These are phyloP conservation scores for Heliocidaris tuberculata DNA, from an alignment of 35 echinoderm and acorn worm species.

Conservation along the genomic window DNA sequence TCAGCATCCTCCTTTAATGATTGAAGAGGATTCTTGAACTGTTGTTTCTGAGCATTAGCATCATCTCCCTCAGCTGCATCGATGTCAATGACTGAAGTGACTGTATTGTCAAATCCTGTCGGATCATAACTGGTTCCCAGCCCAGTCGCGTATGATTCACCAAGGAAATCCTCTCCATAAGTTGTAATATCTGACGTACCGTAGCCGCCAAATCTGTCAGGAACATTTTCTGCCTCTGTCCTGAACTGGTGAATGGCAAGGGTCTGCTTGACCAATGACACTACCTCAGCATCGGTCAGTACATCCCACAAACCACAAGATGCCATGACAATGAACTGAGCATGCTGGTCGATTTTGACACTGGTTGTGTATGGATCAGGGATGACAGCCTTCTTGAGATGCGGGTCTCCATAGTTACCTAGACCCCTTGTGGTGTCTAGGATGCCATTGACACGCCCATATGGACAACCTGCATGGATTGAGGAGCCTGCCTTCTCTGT, in stretches of 20 bases:
- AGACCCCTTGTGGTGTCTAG: conserved; percentile 91
- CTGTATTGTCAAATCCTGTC: conserved; percentile 30
- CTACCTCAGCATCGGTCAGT: conserved; percentile 68
- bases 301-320: conserved; percentile 91
- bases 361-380: conserved; percentile 84
- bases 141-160: neutral
- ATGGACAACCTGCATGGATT: conserved; percentile 61
- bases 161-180: conserved; percentile 32
- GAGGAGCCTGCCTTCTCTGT: conserved; percentile 68
- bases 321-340: conserved; percentile 92
- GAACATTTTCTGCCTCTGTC: neutral
- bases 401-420: conserved; percentile 94
- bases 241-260: conserved; percentile 23
- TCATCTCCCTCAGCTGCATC: conserved; percentile 35
- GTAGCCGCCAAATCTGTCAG: neutral
- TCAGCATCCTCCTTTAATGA: conserved; percentile 4
- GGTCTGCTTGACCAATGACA: conserved; percentile 66
- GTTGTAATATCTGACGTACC: conserved; percentile 10
- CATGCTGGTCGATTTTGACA: conserved; percentile 80
- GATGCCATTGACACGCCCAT: conserved; percentile 84
- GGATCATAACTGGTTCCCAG: neutral
- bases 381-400: conserved; percentile 82
- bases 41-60: neutral
- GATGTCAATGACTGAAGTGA: conserved; percentile 56
- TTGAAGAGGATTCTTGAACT: neutral